Evolutionary conservation across 2,113 vertebrate species (phyloP).

Genomic region (Lonchura striata): DNA sequence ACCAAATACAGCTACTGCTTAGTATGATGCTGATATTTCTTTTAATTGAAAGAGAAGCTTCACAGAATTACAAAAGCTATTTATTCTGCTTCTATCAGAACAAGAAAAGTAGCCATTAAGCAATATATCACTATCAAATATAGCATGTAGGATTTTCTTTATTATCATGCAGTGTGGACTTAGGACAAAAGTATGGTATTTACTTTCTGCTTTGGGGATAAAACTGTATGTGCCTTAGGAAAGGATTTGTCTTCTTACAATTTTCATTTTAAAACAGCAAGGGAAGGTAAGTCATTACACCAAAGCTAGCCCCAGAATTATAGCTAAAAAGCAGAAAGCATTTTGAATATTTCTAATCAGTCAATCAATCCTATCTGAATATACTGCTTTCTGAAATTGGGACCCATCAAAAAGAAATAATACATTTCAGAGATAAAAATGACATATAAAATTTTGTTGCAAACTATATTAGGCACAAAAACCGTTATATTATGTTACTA

Average conservation of each 20-base stretch:
- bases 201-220: conserved; percentile 3
- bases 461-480: conserved; percentile 21
- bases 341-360: conserved; percentile 44
- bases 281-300: conserved; percentile 26
- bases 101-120: background rate
- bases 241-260: background rate
- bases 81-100: background rate
- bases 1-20: background rate
- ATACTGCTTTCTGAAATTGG: conserved; percentile 21
- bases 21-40: background rate
- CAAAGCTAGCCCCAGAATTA: conserved; percentile 21
- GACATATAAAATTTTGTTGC: conserved; percentile 30
- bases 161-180: background rate
- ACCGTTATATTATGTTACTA: conserved; percentile 62
- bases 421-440: conserved; percentile 53
- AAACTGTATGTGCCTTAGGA: background rate
- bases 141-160: background rate
- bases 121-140: background rate
- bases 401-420: conserved; percentile 42
- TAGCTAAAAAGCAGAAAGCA: conserved; percentile 31
- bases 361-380: conserved; percentile 32
- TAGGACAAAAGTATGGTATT: background rate
- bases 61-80: background rate
- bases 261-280: conserved; percentile 44
- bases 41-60: conserved; percentile 2